Percentiles rank a stretch among this genome's conserved stretches.
Conservation (phyloP, 1,140 invertebrate genomes). For the Drosophila sp. region DNA sequence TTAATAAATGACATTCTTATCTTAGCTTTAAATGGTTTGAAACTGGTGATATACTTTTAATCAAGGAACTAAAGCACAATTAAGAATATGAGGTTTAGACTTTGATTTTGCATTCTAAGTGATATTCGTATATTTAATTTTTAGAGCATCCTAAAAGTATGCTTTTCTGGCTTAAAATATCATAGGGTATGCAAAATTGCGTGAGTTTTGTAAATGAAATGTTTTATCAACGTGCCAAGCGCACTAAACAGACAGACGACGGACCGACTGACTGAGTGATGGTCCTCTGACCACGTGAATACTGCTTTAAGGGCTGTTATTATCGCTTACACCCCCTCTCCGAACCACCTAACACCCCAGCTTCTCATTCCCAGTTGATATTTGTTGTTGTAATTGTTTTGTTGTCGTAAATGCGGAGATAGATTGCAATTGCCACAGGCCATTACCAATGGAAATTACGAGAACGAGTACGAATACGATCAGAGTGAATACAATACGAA, state of each 20-base stretch:
- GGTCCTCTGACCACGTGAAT: constrained; percentile 54
- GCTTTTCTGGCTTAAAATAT: no score
- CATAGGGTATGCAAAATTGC: constrained; percentile 46
- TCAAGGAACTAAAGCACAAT: no score
- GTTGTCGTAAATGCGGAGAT: constrained; percentile 78
- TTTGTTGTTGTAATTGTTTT: constrained; percentile 81
- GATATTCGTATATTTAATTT: neutral
- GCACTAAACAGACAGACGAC: constrained; percentile 64
- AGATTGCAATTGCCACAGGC: constrained; percentile 79
- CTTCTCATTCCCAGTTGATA: constrained; percentile 48
- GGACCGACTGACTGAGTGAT: constrained; percentile 58
- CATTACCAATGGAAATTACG: constrained; percentile 73
- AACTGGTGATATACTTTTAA: no score
- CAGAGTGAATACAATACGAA: no score
- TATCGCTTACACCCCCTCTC: constrained; percentile 50
- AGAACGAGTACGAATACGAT: constrained; percentile 15
- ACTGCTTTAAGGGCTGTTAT: constrained; percentile 43
- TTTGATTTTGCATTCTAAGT: no score
- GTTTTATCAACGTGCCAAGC: constrained; percentile 79
- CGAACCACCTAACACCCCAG: neutral
- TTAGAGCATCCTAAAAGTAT: constrained; percentile 1
- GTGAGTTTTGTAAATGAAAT: constrained; percentile 76
- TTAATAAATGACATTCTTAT: no score
- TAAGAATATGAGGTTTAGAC: no score
- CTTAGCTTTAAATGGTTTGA: no score